phyloP scores from a whole-genome alignment of 2,888 invertebrate genomes.

The Macrophya alboannulata region DNA sequence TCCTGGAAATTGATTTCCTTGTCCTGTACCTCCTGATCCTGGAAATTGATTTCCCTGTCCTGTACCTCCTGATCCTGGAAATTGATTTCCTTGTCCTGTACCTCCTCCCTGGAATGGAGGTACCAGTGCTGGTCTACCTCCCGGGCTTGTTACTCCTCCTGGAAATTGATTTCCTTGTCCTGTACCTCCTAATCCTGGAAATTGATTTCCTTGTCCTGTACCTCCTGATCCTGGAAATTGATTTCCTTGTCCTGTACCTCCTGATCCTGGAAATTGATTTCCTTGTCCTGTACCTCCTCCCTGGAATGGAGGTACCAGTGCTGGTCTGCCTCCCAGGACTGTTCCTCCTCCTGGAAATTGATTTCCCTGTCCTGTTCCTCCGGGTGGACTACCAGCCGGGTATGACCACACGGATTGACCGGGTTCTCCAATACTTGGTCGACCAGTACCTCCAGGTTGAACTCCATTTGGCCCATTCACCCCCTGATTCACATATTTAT shows the following conservation, averaged over 20 bases:
- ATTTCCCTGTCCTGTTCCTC: neutral
- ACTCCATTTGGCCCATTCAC: constrained; percentile 62
- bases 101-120: neutral
- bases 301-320: constrained; percentile 59
- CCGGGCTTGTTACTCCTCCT: neutral
- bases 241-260: neutral
- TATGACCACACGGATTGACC: constrained; percentile 34
- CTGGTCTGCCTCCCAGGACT: constrained; percentile 20
- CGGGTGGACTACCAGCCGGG: constrained; percentile 37
- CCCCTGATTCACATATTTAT: constrained; percentile 65
- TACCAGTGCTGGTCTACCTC: neutral
- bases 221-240: neutral
- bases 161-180: constrained; percentile 42
- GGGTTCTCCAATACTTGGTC: neutral
- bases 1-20: neutral
- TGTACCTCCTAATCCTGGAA: constrained; percentile 58
- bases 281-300: constrained; percentile 51
- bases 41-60: neutral
- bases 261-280: constrained; percentile 37
- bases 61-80: neutral
- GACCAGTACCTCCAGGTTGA: constrained; percentile 41
- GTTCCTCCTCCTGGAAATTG: neutral
- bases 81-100: neutral
- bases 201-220: constrained; percentile 57
- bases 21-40: neutral